Base-by-base conservation (phyloP, 2,113 vertebrate species). In the Podarcis cretensis region DNA sequence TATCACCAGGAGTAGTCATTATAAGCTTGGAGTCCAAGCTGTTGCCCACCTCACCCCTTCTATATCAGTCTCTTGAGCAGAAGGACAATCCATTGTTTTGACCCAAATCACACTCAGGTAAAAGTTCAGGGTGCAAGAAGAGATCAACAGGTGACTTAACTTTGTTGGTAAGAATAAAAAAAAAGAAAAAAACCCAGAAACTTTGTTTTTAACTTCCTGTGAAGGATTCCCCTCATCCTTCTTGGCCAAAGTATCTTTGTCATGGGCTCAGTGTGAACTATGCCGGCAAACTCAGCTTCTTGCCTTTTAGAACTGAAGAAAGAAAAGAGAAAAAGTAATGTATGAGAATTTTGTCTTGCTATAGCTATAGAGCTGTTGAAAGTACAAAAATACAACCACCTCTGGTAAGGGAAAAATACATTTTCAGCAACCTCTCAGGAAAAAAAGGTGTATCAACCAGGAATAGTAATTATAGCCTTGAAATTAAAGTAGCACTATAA, bases 281-380 rank as follows among this genome's bases (percentile, higher is more conserved):
- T 2, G 96, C 96, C 0, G 96, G 96, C 90, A 97, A 93, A 68
- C 96, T 97, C 59, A 96, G 86, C 92, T 97, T 96, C 96, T 97
- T 97, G 87, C 96, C 96, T 93, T 97, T 97, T 35, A 97, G 93
- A 89, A 97, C 96, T 97, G 92, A 12, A 84, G 81, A 20, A 83
- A 89, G 81, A 54, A 95, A 37, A 91, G 32, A 83, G 20, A 13
- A 66, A 81, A 48, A 54, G 65, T 5, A 23, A 84, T 27, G 20
- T 48, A 77, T 84, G 25, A 87, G 66, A 48, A 23, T n/a, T 66
- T 43, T 54, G 65, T 8, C 79, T 69, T 32, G 20, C 63, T 66
- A 43, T 32, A 77, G 35, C 48, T 76, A 25, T 40, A 85, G 21
- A 73, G 30, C 32, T 63, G 14, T 35, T 79, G 27, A 14, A 40